Percentiles rank a stretch among this genome's conserved stretches.
Conservation (phyloP, 2,797 vertebrate genomes). For the Schizopygopsis malacanthus region DNA sequence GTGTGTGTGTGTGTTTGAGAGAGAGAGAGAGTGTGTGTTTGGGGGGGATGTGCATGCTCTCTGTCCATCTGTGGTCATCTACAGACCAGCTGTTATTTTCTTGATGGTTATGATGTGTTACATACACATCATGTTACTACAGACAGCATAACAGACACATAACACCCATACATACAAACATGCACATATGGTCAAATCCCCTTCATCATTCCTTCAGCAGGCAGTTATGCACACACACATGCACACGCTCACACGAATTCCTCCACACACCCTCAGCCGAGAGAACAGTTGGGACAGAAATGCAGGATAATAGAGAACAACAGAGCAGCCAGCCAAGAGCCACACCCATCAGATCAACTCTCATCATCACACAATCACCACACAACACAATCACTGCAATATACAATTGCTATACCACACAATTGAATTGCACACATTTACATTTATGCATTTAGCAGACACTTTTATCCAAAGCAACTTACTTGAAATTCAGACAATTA, state of each 20-base stretch:
- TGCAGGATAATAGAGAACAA: constrained; percentile 30
- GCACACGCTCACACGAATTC: background rate
- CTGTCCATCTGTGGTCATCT: constrained; percentile 54
- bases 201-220: constrained; percentile 48
- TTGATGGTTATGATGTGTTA: constrained; percentile 53
- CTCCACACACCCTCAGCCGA: background rate
- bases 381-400: background rate
- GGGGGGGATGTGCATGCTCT: constrained; percentile 43
- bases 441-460: too few species aligned
- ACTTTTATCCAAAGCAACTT: too few species aligned
- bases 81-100: constrained; percentile 59
- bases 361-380: background rate
- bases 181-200: constrained; percentile 56
- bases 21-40: background rate
- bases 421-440: too few species aligned
- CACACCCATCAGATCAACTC: constrained; percentile 18
- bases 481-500: background rate
- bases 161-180: constrained; percentile 45
- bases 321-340: constrained; percentile 17
- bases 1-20: background rate
- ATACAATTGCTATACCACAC: background rate
- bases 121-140: constrained; percentile 37
- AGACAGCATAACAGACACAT: constrained; percentile 19
- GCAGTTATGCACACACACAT: constrained; percentile 54
- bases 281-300: constrained; percentile 34